phyloP scores from a whole-genome alignment of 2,888 invertebrate species.

The Nephrotoma appendiculata region DNA sequence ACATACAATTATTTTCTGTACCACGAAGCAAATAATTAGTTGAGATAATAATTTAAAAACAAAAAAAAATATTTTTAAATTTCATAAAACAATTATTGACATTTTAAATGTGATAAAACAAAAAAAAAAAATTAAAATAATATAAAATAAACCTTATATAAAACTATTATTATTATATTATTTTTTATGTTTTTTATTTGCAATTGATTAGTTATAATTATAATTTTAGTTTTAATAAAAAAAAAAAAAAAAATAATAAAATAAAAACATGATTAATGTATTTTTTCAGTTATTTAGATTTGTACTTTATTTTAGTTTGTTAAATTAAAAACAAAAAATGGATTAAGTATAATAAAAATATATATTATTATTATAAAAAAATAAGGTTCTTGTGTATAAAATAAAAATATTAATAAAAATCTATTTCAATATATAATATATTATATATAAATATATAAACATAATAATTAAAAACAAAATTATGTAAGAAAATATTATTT shows the following conservation, averaged over 20 bases:
- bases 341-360: neutral
- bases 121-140: neutral
- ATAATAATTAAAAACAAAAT: neutral
- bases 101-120: neutral
- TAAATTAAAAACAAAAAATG: neutral
- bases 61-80: neutral
- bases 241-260: neutral
- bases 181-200: neutral
- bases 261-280: neutral
- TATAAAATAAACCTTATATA: neutral
- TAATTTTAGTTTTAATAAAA: neutral
- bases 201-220: neutral
- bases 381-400: neutral
- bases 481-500: neutral
- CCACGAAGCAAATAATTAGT: neutral
- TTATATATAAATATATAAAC: neutral
- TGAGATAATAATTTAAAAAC: neutral
- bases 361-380: neutral
- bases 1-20: too few species aligned
- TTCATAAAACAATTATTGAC: neutral
- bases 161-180: neutral
- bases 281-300: neutral
- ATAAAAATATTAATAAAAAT: neutral
- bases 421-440: neutral
- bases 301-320: neutral